Evolutionary conservation across 2,888 invertebrate genomes (phyloP), one percentile per base, ranked within the genome.

Genomic region (Pardosa pseudoannulata): DNA sequence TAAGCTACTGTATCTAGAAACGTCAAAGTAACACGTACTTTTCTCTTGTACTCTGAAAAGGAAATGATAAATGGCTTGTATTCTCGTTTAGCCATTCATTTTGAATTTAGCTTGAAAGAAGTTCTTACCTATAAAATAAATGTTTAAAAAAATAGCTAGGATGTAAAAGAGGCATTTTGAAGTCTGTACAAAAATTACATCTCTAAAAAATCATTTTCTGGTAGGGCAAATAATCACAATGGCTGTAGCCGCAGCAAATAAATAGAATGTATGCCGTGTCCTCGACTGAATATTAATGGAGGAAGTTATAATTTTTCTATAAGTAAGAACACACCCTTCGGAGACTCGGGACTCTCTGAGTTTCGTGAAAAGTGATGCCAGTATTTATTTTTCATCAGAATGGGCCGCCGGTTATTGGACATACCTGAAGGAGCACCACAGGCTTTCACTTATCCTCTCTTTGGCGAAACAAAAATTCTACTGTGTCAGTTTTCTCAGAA

Each of bases 291-390:
- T 65, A 65, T 65, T 65, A 65, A 65, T 65, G 65, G 65, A 29
- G 65, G 65, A 65, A 65, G 65, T 65, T 65, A 29, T 65, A 65
- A 65, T 65, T 65, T 65, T 65, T 65, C 65, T 31, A n/a, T 31
- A 7, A 7, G 31, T 16, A 1, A 31, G 65, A 65, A 65, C 65
- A 65, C 65, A 65, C 65, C 65, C 65, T 65, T 65, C 31, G 1
- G 31, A 65, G 29, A 65, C 65, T 31, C 19, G 3, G 31, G 2
- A 31, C 16, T 29, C 1, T 13, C 31, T 7, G n/a, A 65, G 13
- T 65, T 65, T 65, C 9, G n/a, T 65, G 31, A 65, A 65, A 65
- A 65, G 65, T 11, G 11, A 31, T 29, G 65, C 29, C 65, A 65
- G 29, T 65, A 65, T 65, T 65, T 65, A 65, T 65, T 65, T 65